A percentile compares a stretch with the other conserved stretches of the same genome.
phyloP scores from a whole-genome alignment of 2,113 vertebrate genomes.

The Toxostoma redivivum region DNA sequence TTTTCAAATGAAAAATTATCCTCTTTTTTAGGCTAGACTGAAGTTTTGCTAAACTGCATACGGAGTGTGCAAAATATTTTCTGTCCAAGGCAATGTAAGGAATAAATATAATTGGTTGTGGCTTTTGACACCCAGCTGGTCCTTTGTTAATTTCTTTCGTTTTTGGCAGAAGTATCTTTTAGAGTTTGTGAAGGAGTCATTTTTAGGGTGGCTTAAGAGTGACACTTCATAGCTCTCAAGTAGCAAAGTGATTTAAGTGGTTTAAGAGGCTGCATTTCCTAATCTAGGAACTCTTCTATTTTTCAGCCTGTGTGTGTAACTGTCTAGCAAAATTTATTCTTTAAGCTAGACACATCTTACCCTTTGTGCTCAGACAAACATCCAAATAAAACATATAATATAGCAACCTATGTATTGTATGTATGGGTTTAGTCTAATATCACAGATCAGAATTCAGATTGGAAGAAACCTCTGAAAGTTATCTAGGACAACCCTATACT shows the following conservation, averaged over 20 bases:
- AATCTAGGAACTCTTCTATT: not conserved
- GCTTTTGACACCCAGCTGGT: not conserved
- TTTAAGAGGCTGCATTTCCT: not conserved
- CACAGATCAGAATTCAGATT: not conserved
- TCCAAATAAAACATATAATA: not conserved
- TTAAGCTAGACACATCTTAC: not conserved
- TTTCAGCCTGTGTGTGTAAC: not conserved
- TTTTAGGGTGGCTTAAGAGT: not conserved
- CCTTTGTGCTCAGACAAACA: not conserved
- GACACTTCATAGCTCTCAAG: not conserved
- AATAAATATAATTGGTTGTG: not conserved
- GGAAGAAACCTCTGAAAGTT: not conserved
- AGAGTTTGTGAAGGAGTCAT: not conserved
- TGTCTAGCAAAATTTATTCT: not conserved
- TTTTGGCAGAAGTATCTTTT: not conserved
- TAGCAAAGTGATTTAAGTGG: not conserved
- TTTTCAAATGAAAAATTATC: not conserved
- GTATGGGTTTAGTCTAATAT: not conserved
- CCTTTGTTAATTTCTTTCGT: not conserved
- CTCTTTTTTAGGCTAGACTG: not conserved
- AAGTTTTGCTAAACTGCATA: not conserved
- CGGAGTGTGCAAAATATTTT: not conserved
- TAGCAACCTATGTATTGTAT: not conserved
- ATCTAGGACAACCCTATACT: not conserved
- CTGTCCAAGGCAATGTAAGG: not conserved